Evolutionary conservation across 2,113 vertebrate species (phyloP), one percentile per base, ranked within the genome.

Genomic region (Enhydra lutris): DNA sequence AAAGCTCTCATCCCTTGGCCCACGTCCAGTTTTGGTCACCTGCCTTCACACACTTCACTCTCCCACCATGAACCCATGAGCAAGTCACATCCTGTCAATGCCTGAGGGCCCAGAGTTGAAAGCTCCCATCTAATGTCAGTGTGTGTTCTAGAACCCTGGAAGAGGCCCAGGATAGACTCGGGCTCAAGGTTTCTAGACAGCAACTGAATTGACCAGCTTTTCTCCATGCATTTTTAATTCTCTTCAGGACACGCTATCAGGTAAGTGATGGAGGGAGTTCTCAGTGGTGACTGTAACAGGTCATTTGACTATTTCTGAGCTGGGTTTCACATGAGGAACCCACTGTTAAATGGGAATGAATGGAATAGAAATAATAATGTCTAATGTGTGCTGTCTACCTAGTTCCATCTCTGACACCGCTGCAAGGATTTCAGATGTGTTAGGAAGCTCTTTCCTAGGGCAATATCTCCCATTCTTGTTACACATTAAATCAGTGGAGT

Each of bases 281-380:
- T 34, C 0, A 0, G 5, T 1, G 45, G 42, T n/a, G 36, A 13
- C n/a, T 6, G 7, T 1, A 8, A 29, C 50, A 26, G 36, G 63
- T 39, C 24, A 67, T 78, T 36, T 52, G 26, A 65, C 20, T 18
- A 9, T 81, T 47, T 90, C 69, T 95, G 78, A 78, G 34, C 10
- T 80, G 29, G 4, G 57, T 45, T 36, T 80, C 63, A n/a, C 7
- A 13, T 1, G 34, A 81, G 2, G 0, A 55, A 39, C 6, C 15
- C 29, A 34, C 63, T 50, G 14, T 69, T 90, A 20, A 50, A n/a
- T 67, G 4, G 6, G 12, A 90, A 63, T 45, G 24, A 36, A 67
- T 13, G 26, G 55, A 45, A 94, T 6, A 57, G 50, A 94, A 92
- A 74, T 59, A 34, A 84, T 73, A 29, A 87, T 63, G 73, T n/a